These are phyloP conservation scores for Elaeidobius kamerunicus DNA, from an alignment of 2,888 invertebrate genomes.

Conservation along the genomic window DNA sequence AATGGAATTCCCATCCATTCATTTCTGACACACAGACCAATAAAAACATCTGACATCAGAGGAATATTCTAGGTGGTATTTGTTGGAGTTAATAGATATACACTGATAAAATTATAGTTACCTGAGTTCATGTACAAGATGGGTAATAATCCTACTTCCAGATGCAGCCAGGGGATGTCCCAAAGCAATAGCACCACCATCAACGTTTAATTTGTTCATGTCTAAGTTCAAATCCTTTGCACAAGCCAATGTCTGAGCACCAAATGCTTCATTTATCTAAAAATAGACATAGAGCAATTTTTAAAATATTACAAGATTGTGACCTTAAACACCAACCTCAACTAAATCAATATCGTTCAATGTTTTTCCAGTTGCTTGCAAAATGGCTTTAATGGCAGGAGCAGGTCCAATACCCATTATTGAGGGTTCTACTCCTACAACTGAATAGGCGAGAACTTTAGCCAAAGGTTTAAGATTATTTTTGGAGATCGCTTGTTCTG, in stretches of 20 bases:
- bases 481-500: conserved; percentile 82
- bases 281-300: conserved; percentile 9
- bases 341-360: conserved; percentile 88
- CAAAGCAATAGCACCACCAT: conserved; percentile 94
- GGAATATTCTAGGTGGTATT: no score
- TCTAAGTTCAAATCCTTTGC: conserved; percentile 86
- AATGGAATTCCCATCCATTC: no score
- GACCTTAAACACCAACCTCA: conserved; percentile 78
- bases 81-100: no score
- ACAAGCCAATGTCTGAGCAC: conserved; percentile 90
- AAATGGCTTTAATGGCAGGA: conserved; percentile 84
- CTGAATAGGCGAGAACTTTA: conserved; percentile 85
- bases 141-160: conserved; percentile 87
- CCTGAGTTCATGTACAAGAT: conserved; percentile 89
- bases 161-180: conserved; percentile 98
- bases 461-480: conserved; percentile 85
- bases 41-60: no score
- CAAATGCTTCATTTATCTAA: conserved; percentile 98
- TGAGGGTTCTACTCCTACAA: conserved; percentile 92
- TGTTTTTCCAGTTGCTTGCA: conserved; percentile 73
- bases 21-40: no score
- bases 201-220: conserved; percentile 83
- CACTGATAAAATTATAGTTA: no score
- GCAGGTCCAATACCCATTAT: conserved; percentile 99
- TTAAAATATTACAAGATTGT: not conserved